Evolutionary conservation across 30 jellyfish, hydroid and myxozoan species (phyloP).

Genomic region (Turritopsis dohrnii): DNA sequence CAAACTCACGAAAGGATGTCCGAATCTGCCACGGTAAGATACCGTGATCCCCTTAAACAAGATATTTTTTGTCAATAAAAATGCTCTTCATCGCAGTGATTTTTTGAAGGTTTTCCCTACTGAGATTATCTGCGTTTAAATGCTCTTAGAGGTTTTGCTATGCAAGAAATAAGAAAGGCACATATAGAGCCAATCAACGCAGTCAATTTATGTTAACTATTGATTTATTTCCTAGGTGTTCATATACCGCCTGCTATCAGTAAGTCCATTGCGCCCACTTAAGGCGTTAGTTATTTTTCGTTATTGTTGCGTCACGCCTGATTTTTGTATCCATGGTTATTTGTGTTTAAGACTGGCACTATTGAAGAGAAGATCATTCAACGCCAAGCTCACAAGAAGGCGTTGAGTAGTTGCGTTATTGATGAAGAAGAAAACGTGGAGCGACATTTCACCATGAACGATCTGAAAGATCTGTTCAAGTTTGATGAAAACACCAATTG

Average conservation of each 20-base stretch:
- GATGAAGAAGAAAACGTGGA: conserved; percentile 98
- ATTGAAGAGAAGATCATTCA: conserved; percentile 97
- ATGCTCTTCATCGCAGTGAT: no score
- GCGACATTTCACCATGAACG: conserved; percentile 84
- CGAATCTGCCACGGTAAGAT: no score
- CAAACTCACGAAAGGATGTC: no score
- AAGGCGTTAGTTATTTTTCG: no score
- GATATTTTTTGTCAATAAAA: no score
- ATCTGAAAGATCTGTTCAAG: conserved; percentile 77
- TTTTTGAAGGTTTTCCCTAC: no score
- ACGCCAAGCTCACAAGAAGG: conserved; percentile 99
- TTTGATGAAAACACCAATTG: conserved; percentile 66
- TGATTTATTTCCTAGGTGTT: conserved; percentile 66
- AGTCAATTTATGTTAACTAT: no score
- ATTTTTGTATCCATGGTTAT: neutral
- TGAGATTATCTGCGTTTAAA: no score
- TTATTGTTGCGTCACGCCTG: neutral
- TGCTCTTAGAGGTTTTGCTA: no score
- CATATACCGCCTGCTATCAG: conserved; percentile 62
- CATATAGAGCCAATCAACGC: no score
- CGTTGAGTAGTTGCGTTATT: conserved; percentile 98
- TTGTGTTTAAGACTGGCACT: conserved; percentile 79
- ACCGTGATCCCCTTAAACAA: no score
- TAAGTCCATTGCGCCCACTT: conserved; percentile 27
- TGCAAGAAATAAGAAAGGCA: no score